Base-by-base conservation (phyloP, 2,797 vertebrate species). In the Chloroceryle inda region DNA sequence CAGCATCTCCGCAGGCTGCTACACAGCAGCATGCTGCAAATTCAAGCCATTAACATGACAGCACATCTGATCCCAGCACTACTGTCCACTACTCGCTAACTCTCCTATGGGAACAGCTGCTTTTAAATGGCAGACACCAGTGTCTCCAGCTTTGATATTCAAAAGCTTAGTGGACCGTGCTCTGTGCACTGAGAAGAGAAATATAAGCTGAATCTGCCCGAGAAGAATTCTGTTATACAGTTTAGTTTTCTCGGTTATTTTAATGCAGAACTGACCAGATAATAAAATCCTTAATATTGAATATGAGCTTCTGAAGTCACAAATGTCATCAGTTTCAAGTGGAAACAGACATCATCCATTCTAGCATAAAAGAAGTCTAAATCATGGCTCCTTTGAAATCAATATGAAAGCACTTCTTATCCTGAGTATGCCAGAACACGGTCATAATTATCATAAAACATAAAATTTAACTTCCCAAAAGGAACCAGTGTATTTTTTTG, bases 1-100 rank as follows among this genome's bases (percentile, higher is more conserved):
- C 79, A 91, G 73, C 59, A 92, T 92, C 85, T 94, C 97, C 52
- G 24, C 88, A 85, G 85, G 91, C 91, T 95, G 91, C 95, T 96
- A 83, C 24, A 31, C 92, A 94, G 96, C 86, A 89, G 84, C 88
- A 67, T 56, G 93, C 84, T 92, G 94, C 96, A 98, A 98, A 98
- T 98, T 97, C 95, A 96, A 91, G 94, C 94, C 97, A 98, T 98
- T 98, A 98, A 96, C 76, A 64, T 91, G 61, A 92, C 72, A 85
- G 97, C 98, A 98, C 97, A 98, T 96, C 97, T 97, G 95, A 97
- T 97, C 96, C 94, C 85, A 72, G 68, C 81, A 49, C 76, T 68
- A 69, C 81, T 85, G 93, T 84, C 96, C 96, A 89, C 88, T 71
- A 68, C 58, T 93, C 69, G 72, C 47, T 55, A 75, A 52, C 45